Conservation (phyloP, 2,888 invertebrate species). For the Blera fallax region DNA sequence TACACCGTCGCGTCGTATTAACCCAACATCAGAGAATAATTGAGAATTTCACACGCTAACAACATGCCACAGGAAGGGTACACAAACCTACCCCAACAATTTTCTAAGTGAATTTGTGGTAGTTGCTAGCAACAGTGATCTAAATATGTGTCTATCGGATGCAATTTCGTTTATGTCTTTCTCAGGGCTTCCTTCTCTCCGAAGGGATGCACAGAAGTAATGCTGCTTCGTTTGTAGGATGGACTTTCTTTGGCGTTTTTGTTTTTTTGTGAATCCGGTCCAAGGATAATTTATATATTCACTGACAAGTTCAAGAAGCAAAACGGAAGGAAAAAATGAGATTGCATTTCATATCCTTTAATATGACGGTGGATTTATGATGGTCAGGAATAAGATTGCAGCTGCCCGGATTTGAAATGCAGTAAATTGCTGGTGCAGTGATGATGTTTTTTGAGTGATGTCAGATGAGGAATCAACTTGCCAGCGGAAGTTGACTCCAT, state of each 20-base stretch:
- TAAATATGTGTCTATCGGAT: constrained; percentile 22
- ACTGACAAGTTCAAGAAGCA: constrained; percentile 57
- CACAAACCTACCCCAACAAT: not conserved
- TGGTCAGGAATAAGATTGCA: constrained; percentile 26
- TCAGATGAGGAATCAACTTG: not conserved
- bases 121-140: not conserved
- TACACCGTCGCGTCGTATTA: constrained; percentile 39
- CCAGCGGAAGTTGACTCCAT: not conserved
- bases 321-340: constrained; percentile 16
- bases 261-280: constrained; percentile 12
- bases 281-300: constrained; percentile 34
- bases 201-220: not conserved
- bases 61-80: not conserved
- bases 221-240: not conserved
- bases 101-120: not conserved
- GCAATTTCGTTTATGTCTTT: constrained; percentile 26
- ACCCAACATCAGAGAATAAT: constrained; percentile 56
- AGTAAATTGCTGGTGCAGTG: constrained; percentile 31
- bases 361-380: constrained; percentile 52
- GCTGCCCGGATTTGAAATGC: constrained; percentile 25
- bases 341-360: constrained; percentile 52
- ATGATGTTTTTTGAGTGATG: not conserved
- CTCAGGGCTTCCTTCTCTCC: not conserved
- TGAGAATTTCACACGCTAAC: constrained; percentile 61
- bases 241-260: not conserved